phyloP scores from a whole-genome alignment of 2,113 vertebrate species.

The Phaetusa simplex region DNA sequence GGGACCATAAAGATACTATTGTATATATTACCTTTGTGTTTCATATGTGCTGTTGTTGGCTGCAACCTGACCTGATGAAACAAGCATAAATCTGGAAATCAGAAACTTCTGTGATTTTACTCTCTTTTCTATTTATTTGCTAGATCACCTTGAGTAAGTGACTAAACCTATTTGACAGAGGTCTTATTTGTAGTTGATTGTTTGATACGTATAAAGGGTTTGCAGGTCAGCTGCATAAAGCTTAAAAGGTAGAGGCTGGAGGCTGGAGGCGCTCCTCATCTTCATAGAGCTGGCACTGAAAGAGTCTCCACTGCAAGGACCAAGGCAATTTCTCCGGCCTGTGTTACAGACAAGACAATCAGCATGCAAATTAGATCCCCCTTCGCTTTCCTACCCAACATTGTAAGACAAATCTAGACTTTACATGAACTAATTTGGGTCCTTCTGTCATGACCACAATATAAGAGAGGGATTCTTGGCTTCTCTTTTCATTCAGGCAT shows the following conservation, averaged over 20 bases:
- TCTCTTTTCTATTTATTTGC: not conserved
- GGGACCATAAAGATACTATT: not conserved
- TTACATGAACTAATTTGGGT: not conserved
- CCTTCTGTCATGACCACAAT: not conserved
- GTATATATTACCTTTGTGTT: slow-evolving; percentile 47
- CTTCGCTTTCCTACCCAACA: not conserved
- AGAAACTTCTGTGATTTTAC: not conserved
- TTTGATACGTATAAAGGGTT: not conserved
- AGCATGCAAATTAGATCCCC: not conserved
- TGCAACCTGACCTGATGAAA: not conserved
- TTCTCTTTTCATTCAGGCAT: not conserved
- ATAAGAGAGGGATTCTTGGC: not conserved
- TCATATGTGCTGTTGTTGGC: slow-evolving; percentile 31
- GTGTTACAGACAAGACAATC: not conserved
- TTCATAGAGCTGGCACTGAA: not conserved
- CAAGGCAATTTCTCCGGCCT: not conserved
- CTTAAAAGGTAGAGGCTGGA: not conserved
- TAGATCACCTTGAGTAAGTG: not conserved
- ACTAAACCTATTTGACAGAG: not conserved
- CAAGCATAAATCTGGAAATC: not conserved
- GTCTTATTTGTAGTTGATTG: not conserved
- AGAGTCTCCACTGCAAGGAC: not conserved
- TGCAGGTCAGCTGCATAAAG: not conserved
- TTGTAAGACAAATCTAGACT: not conserved
- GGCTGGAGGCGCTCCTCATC: not conserved